phyloP scores from a whole-genome alignment of 2,797 vertebrate genomes.

The Sebastes melanostomus region DNA sequence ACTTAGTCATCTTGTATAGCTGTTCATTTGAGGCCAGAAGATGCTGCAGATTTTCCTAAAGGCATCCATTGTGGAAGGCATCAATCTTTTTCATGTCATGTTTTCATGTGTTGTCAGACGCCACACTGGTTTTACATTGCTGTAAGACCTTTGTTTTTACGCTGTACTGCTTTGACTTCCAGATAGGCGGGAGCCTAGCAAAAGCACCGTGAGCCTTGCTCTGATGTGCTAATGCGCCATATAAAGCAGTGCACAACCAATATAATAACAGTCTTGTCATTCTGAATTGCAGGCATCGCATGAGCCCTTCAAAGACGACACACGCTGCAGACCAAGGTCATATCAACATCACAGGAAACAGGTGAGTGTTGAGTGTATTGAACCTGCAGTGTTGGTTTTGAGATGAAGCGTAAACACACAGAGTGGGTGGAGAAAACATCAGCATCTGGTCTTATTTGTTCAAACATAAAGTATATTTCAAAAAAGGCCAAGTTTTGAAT shows the following conservation, averaged over 20 bases:
- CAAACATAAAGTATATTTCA: background rate
- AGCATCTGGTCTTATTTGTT: conserved; percentile 11
- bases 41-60: background rate
- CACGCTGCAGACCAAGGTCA: background rate
- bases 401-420: conserved; percentile 7
- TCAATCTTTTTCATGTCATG: background rate
- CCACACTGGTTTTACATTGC: background rate
- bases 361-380: background rate
- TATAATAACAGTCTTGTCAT: background rate
- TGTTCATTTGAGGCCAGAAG: background rate
- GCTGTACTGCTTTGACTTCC: background rate
- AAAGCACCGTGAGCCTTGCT: background rate
- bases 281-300: background rate
- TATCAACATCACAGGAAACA: conserved; percentile 1
- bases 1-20: background rate
- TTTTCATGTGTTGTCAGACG: background rate
- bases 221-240: background rate
- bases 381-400: conserved; percentile 11
- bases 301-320: conserved; percentile 5
- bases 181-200: background rate
- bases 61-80: background rate
- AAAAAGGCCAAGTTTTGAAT: conserved; percentile 33
- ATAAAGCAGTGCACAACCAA: background rate
- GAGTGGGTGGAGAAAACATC: conserved; percentile 6
- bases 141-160: background rate